These are phyloP conservation scores for Lasioglossum calceatum DNA, from an alignment of 2,888 invertebrate species.

Conservation along the genomic window DNA sequence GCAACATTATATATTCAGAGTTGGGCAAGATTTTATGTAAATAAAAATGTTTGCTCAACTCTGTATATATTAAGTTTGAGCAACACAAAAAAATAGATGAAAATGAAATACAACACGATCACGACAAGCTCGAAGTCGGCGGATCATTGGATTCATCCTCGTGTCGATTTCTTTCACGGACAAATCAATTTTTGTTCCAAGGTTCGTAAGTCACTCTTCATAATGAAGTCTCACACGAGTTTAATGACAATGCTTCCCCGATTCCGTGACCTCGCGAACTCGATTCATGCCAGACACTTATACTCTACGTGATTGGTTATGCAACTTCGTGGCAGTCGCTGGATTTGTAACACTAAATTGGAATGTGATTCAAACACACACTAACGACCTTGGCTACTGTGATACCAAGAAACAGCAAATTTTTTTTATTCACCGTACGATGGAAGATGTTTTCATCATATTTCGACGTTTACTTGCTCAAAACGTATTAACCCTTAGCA, in stretches of 20 bases:
- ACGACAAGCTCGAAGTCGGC: neutral
- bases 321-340: neutral
- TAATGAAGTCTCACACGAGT: conserved; percentile 27
- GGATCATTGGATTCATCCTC: neutral
- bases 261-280: conserved; percentile 31
- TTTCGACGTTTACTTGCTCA: no score
- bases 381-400: no score
- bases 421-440: no score
- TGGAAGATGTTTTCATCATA: no score
- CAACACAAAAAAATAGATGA: neutral
- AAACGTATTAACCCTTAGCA: no score
- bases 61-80: no score
- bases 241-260: conserved; percentile 26
- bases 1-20: no score
- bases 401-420: no score
- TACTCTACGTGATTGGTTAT: conserved; percentile 22
- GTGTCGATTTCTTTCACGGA: neutral
- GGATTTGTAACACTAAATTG: no score
- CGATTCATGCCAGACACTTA: conserved; percentile 12
- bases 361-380: no score
- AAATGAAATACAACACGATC: neutral
- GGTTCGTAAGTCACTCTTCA: conserved; percentile 34
- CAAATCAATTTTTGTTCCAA: conserved; percentile 20
- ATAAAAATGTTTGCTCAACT: no score
- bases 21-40: no score